These are phyloP conservation scores for Stegodyphus dumicola DNA, from an alignment of 1,140 invertebrate genomes.

Conservation along the genomic window DNA sequence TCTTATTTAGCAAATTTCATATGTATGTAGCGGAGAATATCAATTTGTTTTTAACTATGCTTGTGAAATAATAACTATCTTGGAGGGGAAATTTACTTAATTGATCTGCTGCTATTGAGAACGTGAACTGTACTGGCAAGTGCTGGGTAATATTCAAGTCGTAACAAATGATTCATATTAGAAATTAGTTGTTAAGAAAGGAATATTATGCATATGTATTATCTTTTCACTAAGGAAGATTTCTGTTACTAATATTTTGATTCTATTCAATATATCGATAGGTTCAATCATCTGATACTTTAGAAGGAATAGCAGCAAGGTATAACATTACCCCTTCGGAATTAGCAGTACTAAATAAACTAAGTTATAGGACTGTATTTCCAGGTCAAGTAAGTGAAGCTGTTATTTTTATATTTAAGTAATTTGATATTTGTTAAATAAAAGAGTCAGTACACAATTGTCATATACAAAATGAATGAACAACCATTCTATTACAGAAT, in stretches of 20 bases:
- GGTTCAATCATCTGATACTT: constrained; percentile 90
- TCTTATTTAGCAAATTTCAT: too few relatives aligned
- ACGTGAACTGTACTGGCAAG: too few relatives aligned
- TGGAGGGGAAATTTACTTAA: too few relatives aligned
- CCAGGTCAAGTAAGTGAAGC: constrained; percentile 82
- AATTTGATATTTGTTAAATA: neutral
- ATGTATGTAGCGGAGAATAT: too few relatives aligned
- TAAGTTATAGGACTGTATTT: constrained; percentile 87
- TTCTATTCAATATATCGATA: constrained; percentile 8
- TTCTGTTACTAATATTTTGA: neutral
- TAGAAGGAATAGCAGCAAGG: constrained; percentile 92
- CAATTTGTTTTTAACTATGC: too few relatives aligned
- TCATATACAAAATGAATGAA: neutral
- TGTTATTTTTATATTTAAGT: neutral
- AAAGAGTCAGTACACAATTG: neutral
- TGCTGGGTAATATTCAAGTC: too few relatives aligned
- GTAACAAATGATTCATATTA: too few relatives aligned
- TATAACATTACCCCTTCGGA: constrained; percentile 98
- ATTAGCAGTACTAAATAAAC: constrained; percentile 92
- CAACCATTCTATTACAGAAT: neutral
- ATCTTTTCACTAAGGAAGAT: too few relatives aligned
- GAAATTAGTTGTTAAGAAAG: too few relatives aligned
- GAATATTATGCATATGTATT: too few relatives aligned
- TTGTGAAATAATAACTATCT: too few relatives aligned
- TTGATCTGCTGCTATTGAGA: too few relatives aligned